Base-by-base conservation (phyloP, 2,797 vertebrate species). In the Sorex maritimensis region DNA sequence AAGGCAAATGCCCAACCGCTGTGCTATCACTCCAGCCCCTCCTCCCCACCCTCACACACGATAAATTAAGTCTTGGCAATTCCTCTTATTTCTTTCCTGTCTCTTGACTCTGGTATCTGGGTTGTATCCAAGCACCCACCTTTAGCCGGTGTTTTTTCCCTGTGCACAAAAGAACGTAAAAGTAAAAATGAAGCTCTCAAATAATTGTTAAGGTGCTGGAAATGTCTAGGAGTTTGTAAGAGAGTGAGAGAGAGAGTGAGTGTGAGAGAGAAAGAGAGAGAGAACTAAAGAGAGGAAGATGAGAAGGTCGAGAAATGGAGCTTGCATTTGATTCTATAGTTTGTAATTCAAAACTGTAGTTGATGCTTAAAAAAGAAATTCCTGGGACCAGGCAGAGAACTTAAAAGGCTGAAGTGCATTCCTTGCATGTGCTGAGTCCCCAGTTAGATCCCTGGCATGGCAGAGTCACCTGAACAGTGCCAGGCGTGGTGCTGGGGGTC, bases 241-340 rank as follows among this genome's bases (percentile, higher is more conserved):
- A 23, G 5, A 6, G 11, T 28, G 6, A 9, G 8, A 1, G 1
- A 41, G 15, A 9, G 4, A n/a, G 46, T 11, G 15, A 23, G 6
- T 14, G 38, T 10, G 9, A 1, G 1, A 41, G 5, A 3, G 7
- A 6, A 2, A 6, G 2, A 23, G 30, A 11, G 14, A 14, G 26
- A 34, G 6, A 9, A 6, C 1, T 2, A 28, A 14, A 15, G 8
- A 2, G 2, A 41, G 15, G 12, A 2, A 24, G 0, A 1, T 2
- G 6, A 77, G 12, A 1, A 8, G 12, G 12, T 21, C 14, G 12
- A 8, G 4, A 14, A 11, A 34, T 2, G 38, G 46, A 52, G 21
- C 12, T 10, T 52, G 2, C 8, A 11, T 19, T 10, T 5, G 1
- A 12, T 9, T 65, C 52, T 10, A 6, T 13, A 2, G 30, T 6